Evolutionary conservation across 2,797 vertebrate species (phyloP).

Genomic region (Picus viridis): DNA sequence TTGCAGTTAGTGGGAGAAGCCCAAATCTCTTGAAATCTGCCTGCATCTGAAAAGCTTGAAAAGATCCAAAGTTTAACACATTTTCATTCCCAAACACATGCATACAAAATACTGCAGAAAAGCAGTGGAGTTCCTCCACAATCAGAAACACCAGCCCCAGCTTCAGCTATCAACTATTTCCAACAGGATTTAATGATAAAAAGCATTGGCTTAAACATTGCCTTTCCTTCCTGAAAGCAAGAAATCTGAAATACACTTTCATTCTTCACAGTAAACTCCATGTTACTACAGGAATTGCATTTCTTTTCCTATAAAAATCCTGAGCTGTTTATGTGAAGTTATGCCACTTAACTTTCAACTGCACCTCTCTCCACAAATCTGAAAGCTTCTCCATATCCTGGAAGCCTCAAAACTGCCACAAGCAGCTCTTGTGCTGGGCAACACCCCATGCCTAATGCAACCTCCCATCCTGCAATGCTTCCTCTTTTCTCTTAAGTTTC

Average conservation of each 20-base stretch:
- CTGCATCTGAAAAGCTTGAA: not conserved
- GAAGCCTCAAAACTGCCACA: not conserved
- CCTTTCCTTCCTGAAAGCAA: not conserved
- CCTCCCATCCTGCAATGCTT: not conserved
- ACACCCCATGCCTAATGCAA: rapidly evolving
- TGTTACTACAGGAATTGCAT: not conserved
- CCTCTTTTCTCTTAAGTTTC: not conserved
- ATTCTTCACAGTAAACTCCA: not conserved
- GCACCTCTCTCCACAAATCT: not conserved
- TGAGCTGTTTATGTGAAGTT: not conserved
- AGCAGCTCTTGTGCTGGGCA: not conserved
- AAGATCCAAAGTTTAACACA: not conserved
- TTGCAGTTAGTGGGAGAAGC: not conserved
- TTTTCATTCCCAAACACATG: not conserved
- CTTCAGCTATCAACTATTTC: not conserved
- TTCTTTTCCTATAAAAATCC: not conserved
- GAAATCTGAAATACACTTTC: not conserved
- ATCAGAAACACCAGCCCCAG: not conserved
- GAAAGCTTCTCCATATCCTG: not conserved
- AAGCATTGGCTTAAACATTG: not conserved
- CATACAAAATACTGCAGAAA: not conserved
- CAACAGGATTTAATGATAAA: not conserved
- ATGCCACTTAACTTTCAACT: not conserved
- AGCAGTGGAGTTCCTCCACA: not conserved
- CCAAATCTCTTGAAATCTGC: not conserved